Percentiles rank a stretch among this genome's conserved stretches.
Conservation (phyloP, 2,797 vertebrate genomes). For the Bradypus variegatus region DNA sequence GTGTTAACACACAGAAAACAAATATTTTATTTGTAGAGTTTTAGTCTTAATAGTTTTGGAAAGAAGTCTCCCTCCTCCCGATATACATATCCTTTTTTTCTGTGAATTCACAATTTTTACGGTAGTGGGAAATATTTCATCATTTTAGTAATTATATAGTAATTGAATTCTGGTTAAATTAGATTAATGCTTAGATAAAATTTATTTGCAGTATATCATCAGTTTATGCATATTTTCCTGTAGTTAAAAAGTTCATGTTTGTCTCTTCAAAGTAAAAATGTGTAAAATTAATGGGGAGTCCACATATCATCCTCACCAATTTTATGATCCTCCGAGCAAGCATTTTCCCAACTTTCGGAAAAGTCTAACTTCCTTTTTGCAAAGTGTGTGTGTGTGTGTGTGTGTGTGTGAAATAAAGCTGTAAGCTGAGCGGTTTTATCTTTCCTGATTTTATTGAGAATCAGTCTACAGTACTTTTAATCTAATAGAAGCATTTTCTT, state of each 20-base stretch:
- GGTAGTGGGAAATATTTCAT: not conserved
- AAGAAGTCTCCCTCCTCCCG: not conserved
- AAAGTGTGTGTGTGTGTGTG: not conserved
- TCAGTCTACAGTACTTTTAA: constrained; percentile 1
- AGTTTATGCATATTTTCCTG: not conserved
- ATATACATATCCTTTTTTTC: not conserved
- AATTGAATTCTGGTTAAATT: not conserved
- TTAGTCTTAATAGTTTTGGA: constrained; percentile 16
- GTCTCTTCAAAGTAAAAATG: constrained; percentile 29
- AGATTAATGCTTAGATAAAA: not conserved
- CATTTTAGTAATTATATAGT: constrained; percentile 4
- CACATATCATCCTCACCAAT: not conserved
- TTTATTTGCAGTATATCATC: not conserved
- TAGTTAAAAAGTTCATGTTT: not conserved
- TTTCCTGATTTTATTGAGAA: not conserved
- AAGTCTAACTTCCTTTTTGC: constrained; percentile 22
- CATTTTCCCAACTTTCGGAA: constrained; percentile 20
- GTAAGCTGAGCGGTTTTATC: constrained; percentile 2
- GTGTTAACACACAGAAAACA: constrained; percentile 25
- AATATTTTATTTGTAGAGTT: constrained; percentile 6
- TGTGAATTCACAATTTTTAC: not conserved
- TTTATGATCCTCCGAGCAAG: not conserved
- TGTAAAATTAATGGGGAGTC: not conserved
- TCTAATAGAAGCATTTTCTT: constrained; percentile 62
- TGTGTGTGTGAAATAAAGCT: not conserved